phyloP scores from a whole-genome alignment of 2,113 vertebrate genomes.

The Gracilinanus agilis region DNA sequence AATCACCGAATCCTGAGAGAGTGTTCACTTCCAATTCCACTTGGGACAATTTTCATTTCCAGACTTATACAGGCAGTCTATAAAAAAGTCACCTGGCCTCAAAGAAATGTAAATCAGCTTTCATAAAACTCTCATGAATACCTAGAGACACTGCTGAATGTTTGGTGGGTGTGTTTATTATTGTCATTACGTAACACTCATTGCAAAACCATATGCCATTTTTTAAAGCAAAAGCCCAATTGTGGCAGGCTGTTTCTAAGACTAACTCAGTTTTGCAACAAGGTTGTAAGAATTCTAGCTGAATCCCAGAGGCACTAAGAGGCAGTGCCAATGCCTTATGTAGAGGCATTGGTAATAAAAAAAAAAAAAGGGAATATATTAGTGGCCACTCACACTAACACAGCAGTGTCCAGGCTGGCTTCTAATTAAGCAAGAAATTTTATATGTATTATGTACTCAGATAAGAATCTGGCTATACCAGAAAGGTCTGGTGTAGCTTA shows the following conservation, averaged over 20 bases:
- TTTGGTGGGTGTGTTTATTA: neutral
- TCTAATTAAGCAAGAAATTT: neutral
- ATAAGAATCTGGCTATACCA: neutral
- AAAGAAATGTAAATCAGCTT: neutral
- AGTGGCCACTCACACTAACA: neutral
- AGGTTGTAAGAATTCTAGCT: neutral
- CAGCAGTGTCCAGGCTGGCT: neutral
- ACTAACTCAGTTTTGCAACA: neutral
- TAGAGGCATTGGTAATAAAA: neutral
- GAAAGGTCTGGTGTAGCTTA: neutral
- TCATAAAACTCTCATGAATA: slow-evolving; percentile 1
- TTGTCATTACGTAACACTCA: neutral
- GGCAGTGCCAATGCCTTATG: neutral
- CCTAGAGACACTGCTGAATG: neutral
- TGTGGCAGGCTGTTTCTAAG: neutral
- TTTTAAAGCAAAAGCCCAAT: neutral
- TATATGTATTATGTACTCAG: neutral
- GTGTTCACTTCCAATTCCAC: slow-evolving; percentile 18
- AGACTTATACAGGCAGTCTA: neutral
- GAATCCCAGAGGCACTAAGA: neutral
- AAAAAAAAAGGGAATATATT: neutral
- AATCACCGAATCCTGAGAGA: neutral
- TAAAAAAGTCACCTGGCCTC: slow-evolving; percentile 9
- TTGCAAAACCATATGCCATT: neutral
- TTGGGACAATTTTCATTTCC: slow-evolving; percentile 32